A percentile compares a stretch with the other conserved stretches of the same genome.
Evolutionary conservation across 2,797 vertebrate species (phyloP).

Genomic region (Thalassophryne amazonica): DNA sequence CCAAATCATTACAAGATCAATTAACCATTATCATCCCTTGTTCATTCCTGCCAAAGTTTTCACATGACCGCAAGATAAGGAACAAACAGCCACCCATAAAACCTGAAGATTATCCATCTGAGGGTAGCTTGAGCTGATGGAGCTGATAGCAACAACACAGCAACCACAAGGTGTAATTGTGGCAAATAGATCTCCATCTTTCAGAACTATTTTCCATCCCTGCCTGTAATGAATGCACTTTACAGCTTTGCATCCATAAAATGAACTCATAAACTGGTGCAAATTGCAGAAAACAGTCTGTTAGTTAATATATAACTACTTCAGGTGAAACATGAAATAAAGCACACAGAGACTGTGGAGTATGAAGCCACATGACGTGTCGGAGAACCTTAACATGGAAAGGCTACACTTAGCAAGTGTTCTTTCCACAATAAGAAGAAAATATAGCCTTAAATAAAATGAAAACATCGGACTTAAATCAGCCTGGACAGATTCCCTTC

Average conservation of each 20-base stretch:
- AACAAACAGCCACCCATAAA: too few species aligned
- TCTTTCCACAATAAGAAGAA: neutral
- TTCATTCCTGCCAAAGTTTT: too few species aligned
- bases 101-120: too few species aligned
- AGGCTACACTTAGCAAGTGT: neutral
- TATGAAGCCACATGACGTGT: too few species aligned
- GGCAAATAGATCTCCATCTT: neutral
- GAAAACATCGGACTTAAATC: too few species aligned
- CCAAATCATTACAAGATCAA: too few species aligned
- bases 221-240: conserved; percentile 10
- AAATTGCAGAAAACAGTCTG: neutral
- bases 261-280: conserved; percentile 12
- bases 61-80: too few species aligned
- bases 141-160: too few species aligned
- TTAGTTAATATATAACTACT: conserved; percentile 31
- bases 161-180: neutral
- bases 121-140: too few species aligned
- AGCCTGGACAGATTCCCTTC: too few species aligned
- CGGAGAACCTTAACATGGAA: neutral
- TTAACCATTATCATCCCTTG: too few species aligned
- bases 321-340: neutral
- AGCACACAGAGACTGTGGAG: neutral
- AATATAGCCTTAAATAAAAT: neutral
- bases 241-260: conserved; percentile 24
- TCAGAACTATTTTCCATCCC: neutral